Base-by-base conservation (phyloP, 1,140 invertebrate genomes). In the Temnothorax curvispinosus region DNA sequence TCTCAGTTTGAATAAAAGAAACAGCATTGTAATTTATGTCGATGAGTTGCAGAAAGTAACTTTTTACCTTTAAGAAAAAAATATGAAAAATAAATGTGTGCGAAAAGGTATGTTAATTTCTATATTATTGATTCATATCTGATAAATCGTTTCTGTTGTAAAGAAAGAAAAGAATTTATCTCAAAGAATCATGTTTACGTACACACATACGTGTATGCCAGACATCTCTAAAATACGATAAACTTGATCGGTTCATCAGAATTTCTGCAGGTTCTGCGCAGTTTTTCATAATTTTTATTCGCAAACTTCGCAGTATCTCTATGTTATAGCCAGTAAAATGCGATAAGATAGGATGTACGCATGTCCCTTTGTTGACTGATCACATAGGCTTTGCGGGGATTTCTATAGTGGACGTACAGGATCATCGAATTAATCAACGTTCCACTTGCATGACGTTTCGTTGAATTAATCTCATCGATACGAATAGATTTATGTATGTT, bases 381-480 rank as follows among this genome's bases (percentile, higher is more conserved):
- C 18, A 60, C 56, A 81, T 13, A 27, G 71, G 32, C 65, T 80
- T 41, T 13, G 21, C 38, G 35, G 21, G 47, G 50, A 27, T 7
- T 82, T 72, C 38, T 58, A 35, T 58, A 82, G 27, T 27, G 27
- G 27, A 27, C 27, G 15, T 54, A 60, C 18, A 41, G 7, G 54
- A 84, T 84, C 75, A 84, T 82, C 65, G 18, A 82, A 84, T 84
- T 82, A 74, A 82, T 82, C 52, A 41, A 11, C 38, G n/a, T 69
- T 5, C 38, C 35, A 3, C 50, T 81, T 27, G 54, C 56, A 15
- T 71, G 80, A 74, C 56, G 5, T 35, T 18, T 52, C 32, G n/a
- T 27, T 4, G 27, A n/a, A 75, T 84, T 84, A 60, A 52, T 54
- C 54, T 47, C n/a, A 54, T 78, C 50, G 35, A 67, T 54, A 58